These are phyloP conservation scores for Proterorhinus semilunaris DNA, from an alignment of 2,113 vertebrate genomes.

Conservation along the genomic window DNA sequence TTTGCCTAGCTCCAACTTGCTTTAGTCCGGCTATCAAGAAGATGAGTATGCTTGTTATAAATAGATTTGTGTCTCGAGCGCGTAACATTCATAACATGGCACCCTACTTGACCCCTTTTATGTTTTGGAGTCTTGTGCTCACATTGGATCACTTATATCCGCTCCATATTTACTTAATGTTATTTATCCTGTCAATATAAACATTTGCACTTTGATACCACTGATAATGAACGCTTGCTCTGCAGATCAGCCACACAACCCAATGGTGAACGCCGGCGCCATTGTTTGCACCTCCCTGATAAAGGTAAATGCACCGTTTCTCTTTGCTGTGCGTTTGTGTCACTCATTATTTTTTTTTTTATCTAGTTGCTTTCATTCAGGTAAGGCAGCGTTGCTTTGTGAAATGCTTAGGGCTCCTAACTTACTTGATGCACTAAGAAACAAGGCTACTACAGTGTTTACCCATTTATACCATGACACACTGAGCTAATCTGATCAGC, in stretches of 20 bases:
- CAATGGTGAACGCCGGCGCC: conserved; percentile 98
- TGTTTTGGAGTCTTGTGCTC: background rate
- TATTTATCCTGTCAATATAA: conserved; percentile 26
- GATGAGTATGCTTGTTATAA: too few species aligned
- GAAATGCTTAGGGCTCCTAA: conserved; percentile 14
- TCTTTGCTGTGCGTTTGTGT: conserved; percentile 6
- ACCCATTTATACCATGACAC: background rate
- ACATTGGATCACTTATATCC: background rate
- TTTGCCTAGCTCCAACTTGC: too few species aligned
- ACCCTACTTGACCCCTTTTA: background rate
- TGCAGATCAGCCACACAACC: conserved; percentile 96
- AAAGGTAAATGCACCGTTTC: conserved; percentile 83
- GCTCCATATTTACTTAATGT: background rate
- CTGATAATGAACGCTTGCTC: conserved; percentile 28
- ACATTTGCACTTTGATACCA: conserved; percentile 22
- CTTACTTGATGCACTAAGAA: background rate
- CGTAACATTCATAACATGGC: background rate
- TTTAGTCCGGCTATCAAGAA: too few species aligned
- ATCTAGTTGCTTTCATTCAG: conserved; percentile 23
- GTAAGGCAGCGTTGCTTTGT: conserved; percentile 13
- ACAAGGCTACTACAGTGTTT: conserved; percentile 1
- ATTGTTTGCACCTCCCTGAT: conserved; percentile 97
- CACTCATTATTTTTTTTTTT: conserved; percentile 10
- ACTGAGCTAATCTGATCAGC: too few species aligned
- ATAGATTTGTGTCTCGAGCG: too few species aligned